Base-by-base conservation (phyloP, 2,888 invertebrate species). In the Athetis lepigone region DNA sequence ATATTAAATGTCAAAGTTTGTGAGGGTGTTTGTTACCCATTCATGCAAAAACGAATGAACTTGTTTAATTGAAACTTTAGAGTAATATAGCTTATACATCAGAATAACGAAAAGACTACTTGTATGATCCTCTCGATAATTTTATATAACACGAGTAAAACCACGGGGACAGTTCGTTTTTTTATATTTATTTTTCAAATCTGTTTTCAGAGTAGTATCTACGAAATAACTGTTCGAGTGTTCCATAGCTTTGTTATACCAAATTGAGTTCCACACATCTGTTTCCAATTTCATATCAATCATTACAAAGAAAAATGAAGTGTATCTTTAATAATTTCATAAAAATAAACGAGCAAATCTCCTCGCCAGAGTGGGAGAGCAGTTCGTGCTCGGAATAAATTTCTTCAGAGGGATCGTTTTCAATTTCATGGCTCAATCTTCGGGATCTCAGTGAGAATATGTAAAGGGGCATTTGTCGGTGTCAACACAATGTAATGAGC, bases 381-480 rank as follows among this genome's bases (percentile, higher is more conserved):
- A 91, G 93, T 92, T 93, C 94, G 94, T 94, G 94, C 94, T 82
- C 89, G 86, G 94, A 94, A 94, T 95, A 94, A 94, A 95, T 95
- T 94, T 93, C 92, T 92, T 91, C 91, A 92, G 91, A 93, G 93
- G 91, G 94, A 92, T 94, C 94, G 94, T 94, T 94, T 95, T 94
- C 94, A 94, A 93, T 94, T 95, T 93, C 94, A 94, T 93, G 93
- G 94, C 93, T 95, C 93, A 93, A 94, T 95, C 94, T 94, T 93
- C 91, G 92, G 92, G 90, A 94, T 92, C 94, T 94, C 89, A 88
- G 89, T 87, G 90, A 89, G 93, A 94, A 92, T 93, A 94, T 93
- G 93, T 93, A 93, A 93, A 93, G 88, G 93, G 93, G 92, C 94
- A 93, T 94, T 93, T 93, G 93, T 93, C 92, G 93, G 90, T 92